phyloP scores from a whole-genome alignment of 2,113 vertebrate species.

The Cnemophilus loriae region DNA sequence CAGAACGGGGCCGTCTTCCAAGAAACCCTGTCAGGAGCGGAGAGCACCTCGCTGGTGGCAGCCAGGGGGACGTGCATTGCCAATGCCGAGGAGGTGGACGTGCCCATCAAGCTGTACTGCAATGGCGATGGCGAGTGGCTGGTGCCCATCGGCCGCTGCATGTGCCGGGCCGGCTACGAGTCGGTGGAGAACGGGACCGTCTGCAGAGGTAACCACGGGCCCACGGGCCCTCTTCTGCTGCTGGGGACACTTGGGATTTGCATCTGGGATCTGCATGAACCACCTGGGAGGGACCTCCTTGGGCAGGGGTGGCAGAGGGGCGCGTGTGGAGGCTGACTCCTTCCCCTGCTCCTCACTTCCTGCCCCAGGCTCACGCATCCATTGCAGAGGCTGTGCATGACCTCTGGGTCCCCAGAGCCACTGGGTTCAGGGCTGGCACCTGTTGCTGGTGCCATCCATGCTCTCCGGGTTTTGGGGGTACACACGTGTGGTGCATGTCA shows the following conservation, averaged over 20 bases:
- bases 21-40: slow-evolving; percentile 93
- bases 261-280: background rate
- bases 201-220: slow-evolving; percentile 83
- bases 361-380: too few species aligned
- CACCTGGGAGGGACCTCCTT: background rate
- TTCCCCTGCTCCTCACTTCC: background rate
- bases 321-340: fast-evolving
- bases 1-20: slow-evolving; percentile 89
- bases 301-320: background rate
- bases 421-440: fast-evolving
- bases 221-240: fast-evolving
- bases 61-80: slow-evolving; percentile 87
- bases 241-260: background rate
- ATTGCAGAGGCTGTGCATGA: fast-evolving
- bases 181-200: slow-evolving; percentile 83
- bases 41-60: slow-evolving; percentile 92
- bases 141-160: slow-evolving; percentile 93
- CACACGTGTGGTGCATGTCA: fast-evolving
- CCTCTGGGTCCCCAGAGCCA: background rate
- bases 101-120: slow-evolving; percentile 96
- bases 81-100: slow-evolving; percentile 93
- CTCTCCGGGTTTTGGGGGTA: background rate
- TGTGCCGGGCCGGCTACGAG: slow-evolving; percentile 89
- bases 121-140: slow-evolving; percentile 95
- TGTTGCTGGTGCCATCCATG: background rate